phyloP scores from a whole-genome alignment of 2,797 vertebrate species.

The Cacajao melanocephalus region DNA sequence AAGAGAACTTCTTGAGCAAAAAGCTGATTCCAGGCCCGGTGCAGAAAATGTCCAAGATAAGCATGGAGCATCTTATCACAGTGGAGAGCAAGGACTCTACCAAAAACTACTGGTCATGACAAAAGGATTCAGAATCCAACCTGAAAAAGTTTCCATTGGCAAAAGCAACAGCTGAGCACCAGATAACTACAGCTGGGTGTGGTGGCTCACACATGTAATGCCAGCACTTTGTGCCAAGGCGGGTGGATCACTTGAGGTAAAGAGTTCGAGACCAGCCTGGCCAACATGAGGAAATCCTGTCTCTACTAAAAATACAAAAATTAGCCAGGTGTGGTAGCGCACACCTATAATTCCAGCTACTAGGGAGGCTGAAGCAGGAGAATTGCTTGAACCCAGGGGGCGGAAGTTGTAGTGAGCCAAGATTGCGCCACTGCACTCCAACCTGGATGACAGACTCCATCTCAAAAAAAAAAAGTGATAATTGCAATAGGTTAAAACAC shows the following conservation, averaged over 20 bases:
- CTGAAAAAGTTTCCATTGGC: neutral
- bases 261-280: neutral
- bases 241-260: neutral
- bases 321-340: fast-evolving
- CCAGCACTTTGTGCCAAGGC: neutral
- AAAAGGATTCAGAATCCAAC: neutral
- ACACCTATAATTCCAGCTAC: neutral
- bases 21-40: neutral
- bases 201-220: too few species aligned
- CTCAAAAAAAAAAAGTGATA: neutral
- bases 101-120: neutral
- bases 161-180: neutral
- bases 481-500: neutral
- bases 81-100: neutral
- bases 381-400: neutral
- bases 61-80: neutral
- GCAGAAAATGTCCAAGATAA: neutral
- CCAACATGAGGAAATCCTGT: neutral
- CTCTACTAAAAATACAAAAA: neutral
- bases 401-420: neutral
- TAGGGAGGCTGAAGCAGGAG: neutral
- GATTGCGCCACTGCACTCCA: neutral
- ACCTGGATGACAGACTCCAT: neutral
- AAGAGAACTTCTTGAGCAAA: neutral
- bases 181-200: neutral